Conservation (phyloP, 1,140 invertebrate genomes). For the Lamellibrachia luymesi region DNA sequence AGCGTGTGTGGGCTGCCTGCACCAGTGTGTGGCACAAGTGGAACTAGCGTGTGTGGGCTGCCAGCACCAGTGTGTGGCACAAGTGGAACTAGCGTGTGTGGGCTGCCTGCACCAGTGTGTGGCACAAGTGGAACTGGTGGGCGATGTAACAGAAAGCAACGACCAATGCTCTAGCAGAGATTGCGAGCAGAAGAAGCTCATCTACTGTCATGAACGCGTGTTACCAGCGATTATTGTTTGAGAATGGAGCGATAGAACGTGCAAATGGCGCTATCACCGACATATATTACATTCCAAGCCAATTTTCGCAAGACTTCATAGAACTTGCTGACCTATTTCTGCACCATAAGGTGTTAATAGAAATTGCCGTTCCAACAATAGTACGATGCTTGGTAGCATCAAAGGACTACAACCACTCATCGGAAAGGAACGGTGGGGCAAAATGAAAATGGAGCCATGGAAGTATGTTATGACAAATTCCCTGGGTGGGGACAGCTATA, state of each 20-base stretch:
- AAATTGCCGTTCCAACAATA: slow-evolving; percentile 26
- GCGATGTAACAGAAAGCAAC: slow-evolving; percentile 4
- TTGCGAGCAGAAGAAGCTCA: neutral
- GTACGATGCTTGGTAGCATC: slow-evolving; percentile 13
- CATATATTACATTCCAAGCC: slow-evolving; percentile 23
- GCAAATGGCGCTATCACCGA: slow-evolving; percentile 22
- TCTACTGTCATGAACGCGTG: slow-evolving; percentile 7
- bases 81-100: too few relatives aligned
- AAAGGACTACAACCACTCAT: slow-evolving; percentile 2
- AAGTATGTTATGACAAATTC: slow-evolving; percentile 10
- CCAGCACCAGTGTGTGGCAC: too few relatives aligned
- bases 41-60: too few relatives aligned
- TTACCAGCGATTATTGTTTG: neutral
- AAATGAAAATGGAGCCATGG: slow-evolving; percentile 14
- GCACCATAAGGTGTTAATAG: slow-evolving; percentile 18
- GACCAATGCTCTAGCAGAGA: neutral
- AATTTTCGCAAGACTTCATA: slow-evolving; percentile 13
- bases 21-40: too few relatives aligned
- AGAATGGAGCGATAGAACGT: slow-evolving; percentile 14
- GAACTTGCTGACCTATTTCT: slow-evolving; percentile 23
- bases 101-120: too few relatives aligned
- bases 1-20: too few relatives aligned
- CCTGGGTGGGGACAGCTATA: slow-evolving; percentile 11
- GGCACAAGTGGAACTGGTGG: slow-evolving; percentile 19
- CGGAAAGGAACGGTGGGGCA: slow-evolving; percentile 11